Evolutionary conservation across 2,888 invertebrate species (phyloP), one percentile per base, ranked within the genome.

Genomic region (Alviniconcha strummeri): DNA sequence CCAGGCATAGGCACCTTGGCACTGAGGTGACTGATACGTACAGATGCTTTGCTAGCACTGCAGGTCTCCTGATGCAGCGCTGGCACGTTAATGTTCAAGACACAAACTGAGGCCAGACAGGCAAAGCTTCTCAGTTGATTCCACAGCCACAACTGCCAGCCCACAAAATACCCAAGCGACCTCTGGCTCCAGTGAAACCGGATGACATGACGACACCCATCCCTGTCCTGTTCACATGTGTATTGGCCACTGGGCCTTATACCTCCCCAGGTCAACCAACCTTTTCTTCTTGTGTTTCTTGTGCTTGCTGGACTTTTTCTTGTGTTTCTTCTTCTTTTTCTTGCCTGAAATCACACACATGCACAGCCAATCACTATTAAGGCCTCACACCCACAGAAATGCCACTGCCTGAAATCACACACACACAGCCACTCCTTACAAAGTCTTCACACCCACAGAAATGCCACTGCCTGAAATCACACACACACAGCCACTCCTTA

Each of bases 311-410:
- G 87, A 87, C 79, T 90, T 91, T 84, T 89, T 89, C 85, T 90
- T 90, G 84, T 91, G 90, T 85, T 91, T 91, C 83, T 90, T 91
- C 85, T 92, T 92, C 82, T 90, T 91, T 87, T 81, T 84, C 5
- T 81, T 85, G 19, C 69, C 80, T 86, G 71, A 77, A 74, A 81
- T 13, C 17, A 67, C 55, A 17, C 8, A 55, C 4, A 60, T 7
- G 13, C 9, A 64, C 8, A 69, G 17, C 17, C n/a, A 17, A 54
- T 36, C 7, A 17, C 5, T 56, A 36, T 17, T 52, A 19, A 52
- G 52, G 7, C 36, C 7, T 17, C 69, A 74, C 6, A 6, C 9
- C 6, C 5, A 17, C 36, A 9, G 9, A 74, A 17, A 54, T 72
- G n/a, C 13, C 6, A 7, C 72, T 72, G 36, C 11, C 5, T 36